Evolutionary conservation across 2,113 vertebrate species (phyloP).

Genomic region (Galbula dea): DNA sequence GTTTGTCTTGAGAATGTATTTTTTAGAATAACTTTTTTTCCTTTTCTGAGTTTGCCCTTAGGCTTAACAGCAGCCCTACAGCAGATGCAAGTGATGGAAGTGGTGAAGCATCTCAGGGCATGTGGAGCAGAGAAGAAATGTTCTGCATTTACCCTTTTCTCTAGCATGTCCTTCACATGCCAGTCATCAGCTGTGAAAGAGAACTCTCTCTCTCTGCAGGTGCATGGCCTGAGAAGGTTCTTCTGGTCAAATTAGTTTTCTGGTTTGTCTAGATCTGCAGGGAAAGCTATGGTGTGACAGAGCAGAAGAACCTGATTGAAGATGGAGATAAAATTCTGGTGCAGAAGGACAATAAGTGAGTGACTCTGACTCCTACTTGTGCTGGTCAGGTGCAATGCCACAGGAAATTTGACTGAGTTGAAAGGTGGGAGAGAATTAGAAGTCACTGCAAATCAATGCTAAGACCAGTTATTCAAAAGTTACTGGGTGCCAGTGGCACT

Average conservation of each 20-base stretch:
- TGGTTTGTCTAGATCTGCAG: slow-evolving; percentile 83
- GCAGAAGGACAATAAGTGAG: slow-evolving; percentile 87
- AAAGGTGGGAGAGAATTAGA: background rate
- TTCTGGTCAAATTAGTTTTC: background rate
- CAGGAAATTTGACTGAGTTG: background rate
- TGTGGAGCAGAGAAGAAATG: background rate
- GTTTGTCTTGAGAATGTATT: background rate
- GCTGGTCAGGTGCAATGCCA: background rate
- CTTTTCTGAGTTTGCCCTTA: background rate
- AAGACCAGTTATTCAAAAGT: background rate
- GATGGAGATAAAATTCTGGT: slow-evolving; percentile 86
- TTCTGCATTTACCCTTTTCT: background rate
- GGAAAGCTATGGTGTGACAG: slow-evolving; percentile 90
- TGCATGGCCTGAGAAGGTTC: background rate
- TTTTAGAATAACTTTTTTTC: background rate
- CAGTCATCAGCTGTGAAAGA: background rate
- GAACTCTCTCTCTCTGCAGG: background rate
- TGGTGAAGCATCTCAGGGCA: background rate
- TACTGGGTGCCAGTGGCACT: background rate
- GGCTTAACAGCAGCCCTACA: background rate
- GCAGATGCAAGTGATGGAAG: background rate
- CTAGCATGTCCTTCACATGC: background rate
- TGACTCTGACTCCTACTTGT: background rate
- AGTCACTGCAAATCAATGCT: background rate
- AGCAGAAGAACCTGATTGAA: slow-evolving; percentile 88